phyloP scores from a whole-genome alignment of 1,140 invertebrate genomes.

The Pararge aegeria region DNA sequence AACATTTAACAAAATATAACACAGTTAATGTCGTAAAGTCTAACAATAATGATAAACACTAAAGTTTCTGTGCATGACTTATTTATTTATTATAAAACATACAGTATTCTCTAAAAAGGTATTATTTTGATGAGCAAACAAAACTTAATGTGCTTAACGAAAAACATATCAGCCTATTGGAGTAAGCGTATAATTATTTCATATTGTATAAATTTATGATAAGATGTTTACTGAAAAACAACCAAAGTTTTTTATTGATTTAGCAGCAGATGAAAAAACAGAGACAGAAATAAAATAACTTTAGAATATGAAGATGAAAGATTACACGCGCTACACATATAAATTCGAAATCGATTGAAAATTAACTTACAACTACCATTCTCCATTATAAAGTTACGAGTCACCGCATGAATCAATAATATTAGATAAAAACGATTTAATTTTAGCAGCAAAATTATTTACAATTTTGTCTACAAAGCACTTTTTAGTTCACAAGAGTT shows the following conservation, averaged over 20 bases:
- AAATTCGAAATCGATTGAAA: constrained; percentile 31
- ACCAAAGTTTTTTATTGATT: no score
- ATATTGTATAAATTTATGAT: no score
- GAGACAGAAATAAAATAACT: no score
- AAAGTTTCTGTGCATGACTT: background rate
- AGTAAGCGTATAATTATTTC: background rate
- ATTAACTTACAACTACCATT: constrained; percentile 13
- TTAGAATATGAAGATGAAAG: constrained; percentile 15
- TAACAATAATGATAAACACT: background rate
- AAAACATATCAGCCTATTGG: background rate
- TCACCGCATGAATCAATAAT: background rate
- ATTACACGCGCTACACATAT: constrained; percentile 20
- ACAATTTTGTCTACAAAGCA: no score
- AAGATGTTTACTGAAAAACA: no score
- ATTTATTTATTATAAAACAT: background rate
- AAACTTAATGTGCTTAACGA: background rate
- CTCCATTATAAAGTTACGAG: background rate
- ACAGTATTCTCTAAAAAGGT: constrained; percentile 9
- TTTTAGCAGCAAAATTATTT: background rate
- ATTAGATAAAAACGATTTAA: background rate
- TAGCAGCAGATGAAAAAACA: no score
- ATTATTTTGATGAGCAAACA: constrained; percentile 9
- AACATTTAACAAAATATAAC: no score
- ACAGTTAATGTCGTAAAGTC: background rate
- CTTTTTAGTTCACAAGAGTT: no score